phyloP scores from a whole-genome alignment of 2,797 vertebrate species.

The Danio aesculapii region DNA sequence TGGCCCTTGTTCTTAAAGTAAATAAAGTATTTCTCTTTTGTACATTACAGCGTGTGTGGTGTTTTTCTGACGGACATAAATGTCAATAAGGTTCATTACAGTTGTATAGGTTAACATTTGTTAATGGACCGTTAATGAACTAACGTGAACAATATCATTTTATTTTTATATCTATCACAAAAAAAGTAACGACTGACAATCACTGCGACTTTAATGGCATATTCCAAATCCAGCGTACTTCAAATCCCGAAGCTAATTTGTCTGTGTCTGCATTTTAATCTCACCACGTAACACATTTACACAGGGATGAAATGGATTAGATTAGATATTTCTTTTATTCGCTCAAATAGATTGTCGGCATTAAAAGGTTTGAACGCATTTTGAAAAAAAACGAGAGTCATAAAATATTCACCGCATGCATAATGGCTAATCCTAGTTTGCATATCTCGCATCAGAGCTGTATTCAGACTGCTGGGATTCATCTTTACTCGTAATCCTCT shows the following conservation, averaged over 20 bases:
- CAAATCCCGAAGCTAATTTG: constrained; percentile 5
- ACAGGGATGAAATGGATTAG: constrained; percentile 27
- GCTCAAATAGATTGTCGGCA: background rate
- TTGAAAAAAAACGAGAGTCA: constrained; percentile 12
- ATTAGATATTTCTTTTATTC: constrained; percentile 15
- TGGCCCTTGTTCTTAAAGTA: too few relatives aligned
- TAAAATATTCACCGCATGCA: constrained; percentile 35
- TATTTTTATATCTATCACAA: too few relatives aligned
- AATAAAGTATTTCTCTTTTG: too few relatives aligned
- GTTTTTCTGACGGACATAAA: too few relatives aligned
- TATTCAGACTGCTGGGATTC: constrained; percentile 1
- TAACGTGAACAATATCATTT: too few relatives aligned
- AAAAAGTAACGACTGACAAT: background rate
- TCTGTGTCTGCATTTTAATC: constrained; percentile 11
- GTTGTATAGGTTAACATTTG: too few relatives aligned
- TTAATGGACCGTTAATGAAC: too few relatives aligned
- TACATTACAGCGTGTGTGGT: too few relatives aligned
- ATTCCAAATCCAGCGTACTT: background rate
- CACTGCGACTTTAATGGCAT: background rate
- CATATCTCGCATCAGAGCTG: constrained; percentile 9
- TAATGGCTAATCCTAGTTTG: constrained; percentile 6
- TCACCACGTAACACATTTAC: constrained; percentile 17
- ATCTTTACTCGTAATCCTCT: background rate
- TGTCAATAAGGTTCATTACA: too few relatives aligned
- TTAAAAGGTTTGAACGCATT: constrained; percentile 16